Evolutionary conservation across 2,888 invertebrate species (phyloP).

Genomic region (Piscicola geometra): DNA sequence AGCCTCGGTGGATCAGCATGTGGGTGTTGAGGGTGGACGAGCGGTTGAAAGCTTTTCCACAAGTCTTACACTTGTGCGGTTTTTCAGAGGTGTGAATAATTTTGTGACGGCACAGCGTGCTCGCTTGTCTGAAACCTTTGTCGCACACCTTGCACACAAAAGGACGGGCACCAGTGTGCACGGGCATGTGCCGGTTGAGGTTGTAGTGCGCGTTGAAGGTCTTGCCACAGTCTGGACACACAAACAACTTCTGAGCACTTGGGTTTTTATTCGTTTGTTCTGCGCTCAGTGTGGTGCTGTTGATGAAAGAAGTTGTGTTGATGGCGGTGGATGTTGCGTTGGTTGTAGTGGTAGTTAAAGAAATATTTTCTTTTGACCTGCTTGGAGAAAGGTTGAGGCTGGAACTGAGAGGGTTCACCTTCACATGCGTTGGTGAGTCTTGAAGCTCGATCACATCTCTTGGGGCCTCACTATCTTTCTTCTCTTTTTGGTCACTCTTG

Average conservation of each 20-base stretch:
- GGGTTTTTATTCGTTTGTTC: background rate
- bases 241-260: conserved; percentile 24
- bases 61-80: conserved; percentile 55
- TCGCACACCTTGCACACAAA: conserved; percentile 93
- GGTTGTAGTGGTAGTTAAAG: background rate
- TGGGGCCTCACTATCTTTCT: too few relatives aligned
- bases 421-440: too few relatives aligned
- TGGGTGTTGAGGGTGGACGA: conserved; percentile 58
- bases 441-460: too few relatives aligned
- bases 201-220: conserved; percentile 33
- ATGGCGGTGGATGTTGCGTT: background rate
- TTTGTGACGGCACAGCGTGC: conserved; percentile 56
- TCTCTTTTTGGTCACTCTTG: too few relatives aligned
- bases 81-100: conserved; percentile 57
- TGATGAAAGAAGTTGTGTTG: background rate
- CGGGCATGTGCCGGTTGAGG: conserved; percentile 77
- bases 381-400: too few relatives aligned
- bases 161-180: conserved; percentile 84
- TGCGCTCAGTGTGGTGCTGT: background rate
- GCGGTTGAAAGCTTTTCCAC: conserved; percentile 56
- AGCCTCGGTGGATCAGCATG: conserved; percentile 56
- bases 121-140: conserved; percentile 64
- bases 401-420: background rate
- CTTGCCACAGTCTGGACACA: conserved; percentile 33
- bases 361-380: too few relatives aligned